Conservation (phyloP, 2,113 vertebrate genomes). For the Bettongia penicillata region DNA sequence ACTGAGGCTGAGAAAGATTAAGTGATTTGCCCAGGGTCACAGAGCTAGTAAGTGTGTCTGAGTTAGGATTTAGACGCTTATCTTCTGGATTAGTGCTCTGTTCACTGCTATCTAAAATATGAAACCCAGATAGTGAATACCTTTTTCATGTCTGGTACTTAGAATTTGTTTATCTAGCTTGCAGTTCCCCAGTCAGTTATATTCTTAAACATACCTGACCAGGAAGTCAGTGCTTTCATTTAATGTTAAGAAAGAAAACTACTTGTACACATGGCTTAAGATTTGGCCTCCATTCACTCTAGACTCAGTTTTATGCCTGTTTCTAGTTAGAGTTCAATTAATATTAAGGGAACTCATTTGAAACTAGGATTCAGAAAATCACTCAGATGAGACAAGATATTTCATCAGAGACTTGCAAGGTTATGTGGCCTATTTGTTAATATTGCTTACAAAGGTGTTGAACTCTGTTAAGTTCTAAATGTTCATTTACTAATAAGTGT, state of each 20-base stretch:
- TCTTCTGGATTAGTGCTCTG: background rate
- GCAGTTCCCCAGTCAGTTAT: background rate
- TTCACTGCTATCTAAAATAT: background rate
- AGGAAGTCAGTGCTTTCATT: background rate
- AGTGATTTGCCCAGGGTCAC: background rate
- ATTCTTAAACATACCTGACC: background rate
- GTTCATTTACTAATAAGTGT: background rate
- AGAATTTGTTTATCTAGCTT: background rate
- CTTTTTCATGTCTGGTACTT: background rate
- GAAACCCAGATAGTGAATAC: background rate
- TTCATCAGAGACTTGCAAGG: background rate
- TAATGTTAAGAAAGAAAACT: background rate
- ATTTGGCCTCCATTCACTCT: background rate
- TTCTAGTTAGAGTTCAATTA: background rate
- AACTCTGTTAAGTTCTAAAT: background rate
- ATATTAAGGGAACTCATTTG: background rate
- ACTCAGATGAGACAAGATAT: background rate
- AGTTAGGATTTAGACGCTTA: background rate
- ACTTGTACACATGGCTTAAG: background rate
- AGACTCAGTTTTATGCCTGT: background rate
- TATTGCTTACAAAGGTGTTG: background rate
- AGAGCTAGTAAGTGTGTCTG: background rate
- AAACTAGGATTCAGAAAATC: background rate
- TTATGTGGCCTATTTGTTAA: background rate
- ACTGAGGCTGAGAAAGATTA: background rate